These are phyloP conservation scores for Champsocephalus esox DNA, from an alignment of 2,797 vertebrate species.

Conservation along the genomic window DNA sequence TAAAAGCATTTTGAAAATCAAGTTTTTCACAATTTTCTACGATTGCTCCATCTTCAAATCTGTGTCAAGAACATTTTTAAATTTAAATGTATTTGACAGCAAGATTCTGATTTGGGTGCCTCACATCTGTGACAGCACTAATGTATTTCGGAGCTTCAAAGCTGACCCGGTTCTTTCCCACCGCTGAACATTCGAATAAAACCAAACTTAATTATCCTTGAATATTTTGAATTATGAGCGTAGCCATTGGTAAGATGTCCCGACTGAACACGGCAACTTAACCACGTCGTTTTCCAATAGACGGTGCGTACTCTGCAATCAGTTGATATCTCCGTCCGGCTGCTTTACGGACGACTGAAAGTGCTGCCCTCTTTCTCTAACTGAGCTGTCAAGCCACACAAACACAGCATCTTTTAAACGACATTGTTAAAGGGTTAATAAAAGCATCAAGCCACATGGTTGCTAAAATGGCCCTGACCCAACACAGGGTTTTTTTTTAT, in stretches of 20 bases:
- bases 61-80: not conserved
- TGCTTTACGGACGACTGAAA: not conserved
- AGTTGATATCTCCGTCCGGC: conserved; percentile 17
- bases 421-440: conserved; percentile 6
- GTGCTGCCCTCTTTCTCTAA: conserved; percentile 4
- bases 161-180: conserved; percentile 1
- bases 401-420: conserved; percentile 11
- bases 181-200: not conserved
- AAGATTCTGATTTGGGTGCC: not conserved
- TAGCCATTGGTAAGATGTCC: not conserved
- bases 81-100: not conserved
- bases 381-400: conserved; percentile 24
- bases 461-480: not conserved
- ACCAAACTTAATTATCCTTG: not conserved
- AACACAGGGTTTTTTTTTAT: not conserved
- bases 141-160: conserved; percentile 12
- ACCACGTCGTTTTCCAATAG: conserved; percentile 2
- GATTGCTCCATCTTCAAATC: conserved; percentile 2
- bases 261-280: not conserved
- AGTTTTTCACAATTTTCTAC: not conserved
- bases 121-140: not conserved
- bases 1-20: not conserved
- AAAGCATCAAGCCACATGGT: not conserved
- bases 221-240: not conserved
- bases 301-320: conserved; percentile 1